Evolutionary conservation across 2,888 invertebrate species (phyloP).

Genomic region (Eupithecia abbreviata): DNA sequence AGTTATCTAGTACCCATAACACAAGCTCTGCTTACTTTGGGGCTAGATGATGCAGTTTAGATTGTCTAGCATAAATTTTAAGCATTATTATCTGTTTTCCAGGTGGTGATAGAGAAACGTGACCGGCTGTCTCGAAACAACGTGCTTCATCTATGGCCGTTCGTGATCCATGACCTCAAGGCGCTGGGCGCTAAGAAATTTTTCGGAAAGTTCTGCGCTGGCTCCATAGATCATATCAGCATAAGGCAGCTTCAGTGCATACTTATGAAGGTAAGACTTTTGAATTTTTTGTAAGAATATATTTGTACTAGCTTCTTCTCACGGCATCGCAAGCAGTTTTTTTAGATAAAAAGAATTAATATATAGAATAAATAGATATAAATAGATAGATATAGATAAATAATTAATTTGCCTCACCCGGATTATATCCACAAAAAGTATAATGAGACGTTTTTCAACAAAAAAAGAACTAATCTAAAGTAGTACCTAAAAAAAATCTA

Average conservation of each 20-base stretch:
- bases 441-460: too few species aligned
- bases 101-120: conserved; percentile 95
- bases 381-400: too few species aligned
- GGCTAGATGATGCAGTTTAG: neutral
- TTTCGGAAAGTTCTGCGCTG: conserved; percentile 99
- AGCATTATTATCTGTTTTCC: conserved; percentile 36
- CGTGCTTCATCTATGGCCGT: conserved; percentile 99
- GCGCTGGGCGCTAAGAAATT: conserved; percentile 98
- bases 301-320: neutral
- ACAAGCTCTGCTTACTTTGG: neutral
- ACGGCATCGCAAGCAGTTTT: too few species aligned
- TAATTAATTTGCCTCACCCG: too few species aligned
- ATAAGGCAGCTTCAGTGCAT: conserved; percentile 98
- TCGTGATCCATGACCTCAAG: conserved; percentile 97
- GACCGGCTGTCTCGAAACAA: conserved; percentile 98
- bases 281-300: neutral
- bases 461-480: too few species aligned
- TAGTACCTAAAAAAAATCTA: too few species aligned
- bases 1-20: too few species aligned
- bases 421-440: too few species aligned
- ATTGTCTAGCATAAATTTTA: neutral
- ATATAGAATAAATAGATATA: too few species aligned
- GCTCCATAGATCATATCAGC: conserved; percentile 98
- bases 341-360: too few species aligned
- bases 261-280: conserved; percentile 90